Evolutionary conservation across 2,113 vertebrate genomes (phyloP), one percentile per base, ranked within the genome.

Genomic region (Anolis carolinensis): DNA sequence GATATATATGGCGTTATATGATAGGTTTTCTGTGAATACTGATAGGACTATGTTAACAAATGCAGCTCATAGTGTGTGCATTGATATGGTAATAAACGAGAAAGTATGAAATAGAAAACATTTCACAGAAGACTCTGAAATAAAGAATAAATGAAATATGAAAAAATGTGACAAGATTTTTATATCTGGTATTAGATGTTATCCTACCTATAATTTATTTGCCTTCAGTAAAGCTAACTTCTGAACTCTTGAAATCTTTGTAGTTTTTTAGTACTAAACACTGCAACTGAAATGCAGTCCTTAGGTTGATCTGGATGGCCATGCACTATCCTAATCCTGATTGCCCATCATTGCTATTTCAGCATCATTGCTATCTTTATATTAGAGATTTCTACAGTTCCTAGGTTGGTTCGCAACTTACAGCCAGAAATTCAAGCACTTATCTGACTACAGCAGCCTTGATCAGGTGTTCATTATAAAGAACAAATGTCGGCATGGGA

Each of bases 191-290:
- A 79, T 77, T 87, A 85, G 13, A n/a, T 14, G 82, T 81, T 82
- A 62, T 10, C 25, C 6, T 39, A 2, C 50, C 59, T 20, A 48
- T 55, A 71, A 13, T 79, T 86, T 3, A 48, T 25, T 32, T 83
- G 48, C 8, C 44, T 1, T 59, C 83, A 25, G 8, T 74, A 18
- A 0, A 72, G 13, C 30, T 7, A 0, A 0, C 23, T 3, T 90
- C n/a, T 87, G 21, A 68, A 5, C 5, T 82, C 5, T 5, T 73
- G 7, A 50, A 62, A 70, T 20, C 3, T 1, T 23, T 3, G n/a
- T 48, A 84, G 13, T 5, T 85, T 3, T 1, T 2, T 59, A 5
- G 39, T 87, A n/a, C 0, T 71, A 0, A 44, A 10, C 36, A 27
- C 82, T 90, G 79, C 21, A 71, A 79, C 2, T 44, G 9, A 74